Evolutionary conservation across 2,888 invertebrate species (phyloP).

Genomic region (Cheilosia urbana): DNA sequence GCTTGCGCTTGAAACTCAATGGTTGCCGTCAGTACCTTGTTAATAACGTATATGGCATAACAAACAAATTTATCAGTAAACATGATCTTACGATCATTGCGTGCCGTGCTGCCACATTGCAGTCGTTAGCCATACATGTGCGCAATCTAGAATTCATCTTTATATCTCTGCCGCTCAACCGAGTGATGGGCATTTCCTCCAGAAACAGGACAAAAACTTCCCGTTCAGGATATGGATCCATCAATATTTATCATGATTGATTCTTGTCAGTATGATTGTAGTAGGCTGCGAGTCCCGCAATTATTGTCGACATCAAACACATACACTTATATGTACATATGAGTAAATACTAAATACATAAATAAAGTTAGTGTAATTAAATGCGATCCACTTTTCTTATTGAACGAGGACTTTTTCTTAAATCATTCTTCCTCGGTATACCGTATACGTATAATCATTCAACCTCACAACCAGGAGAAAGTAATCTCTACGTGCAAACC

Average conservation of each 20-base stretch:
- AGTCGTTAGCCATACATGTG: not conserved
- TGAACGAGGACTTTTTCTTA: not conserved
- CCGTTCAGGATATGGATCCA: slow-evolving; percentile 27
- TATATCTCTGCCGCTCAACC: slow-evolving; percentile 28
- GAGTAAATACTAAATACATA: too few species aligned
- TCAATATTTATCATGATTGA: slow-evolving; percentile 55
- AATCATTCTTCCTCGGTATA: not conserved
- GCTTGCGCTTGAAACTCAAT: not conserved
- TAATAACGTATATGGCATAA: slow-evolving; percentile 47
- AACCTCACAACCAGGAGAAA: not conserved
- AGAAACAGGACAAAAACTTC: slow-evolving; percentile 5
- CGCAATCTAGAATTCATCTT: slow-evolving; percentile 8
- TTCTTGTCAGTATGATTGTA: not conserved
- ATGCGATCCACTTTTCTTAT: not conserved
- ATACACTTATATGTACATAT: too few species aligned
- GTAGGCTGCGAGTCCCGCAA: too few species aligned
- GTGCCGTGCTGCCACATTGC: slow-evolving; percentile 18
- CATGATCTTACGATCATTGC: slow-evolving; percentile 43
- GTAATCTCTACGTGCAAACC: not conserved
- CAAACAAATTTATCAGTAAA: slow-evolving; percentile 43
- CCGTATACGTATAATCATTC: slow-evolving; percentile 9
- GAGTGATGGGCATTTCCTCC: slow-evolving; percentile 12
- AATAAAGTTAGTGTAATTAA: too few species aligned
- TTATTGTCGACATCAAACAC: too few species aligned
- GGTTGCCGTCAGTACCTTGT: slow-evolving; percentile 9